These are phyloP conservation scores for human DNA, from an alignment of 2,113 vertebrate species.

Conservation along the genomic window DNA sequence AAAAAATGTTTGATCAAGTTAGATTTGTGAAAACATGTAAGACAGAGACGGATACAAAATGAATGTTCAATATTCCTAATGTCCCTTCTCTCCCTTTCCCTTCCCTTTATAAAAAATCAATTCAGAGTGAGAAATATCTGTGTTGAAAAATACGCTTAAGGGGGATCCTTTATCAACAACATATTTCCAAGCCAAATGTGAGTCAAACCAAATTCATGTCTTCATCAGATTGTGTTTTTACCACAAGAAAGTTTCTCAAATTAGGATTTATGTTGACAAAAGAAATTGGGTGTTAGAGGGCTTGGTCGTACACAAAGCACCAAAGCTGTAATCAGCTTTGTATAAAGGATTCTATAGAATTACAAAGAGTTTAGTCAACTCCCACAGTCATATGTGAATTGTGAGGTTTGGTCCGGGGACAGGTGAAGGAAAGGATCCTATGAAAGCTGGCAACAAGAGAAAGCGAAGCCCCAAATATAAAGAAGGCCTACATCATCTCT, in stretches of 20 bases:
- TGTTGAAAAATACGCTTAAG: neutral
- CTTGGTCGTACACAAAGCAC: neutral
- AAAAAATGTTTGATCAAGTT: neutral
- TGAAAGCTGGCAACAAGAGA: neutral
- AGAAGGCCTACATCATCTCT: neutral
- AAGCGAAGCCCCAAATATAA: neutral
- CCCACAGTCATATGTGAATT: neutral
- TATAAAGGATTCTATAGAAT: neutral
- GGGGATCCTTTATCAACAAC: neutral
- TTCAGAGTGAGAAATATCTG: conserved; percentile 26
- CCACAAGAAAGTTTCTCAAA: neutral
- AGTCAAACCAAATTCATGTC: conserved; percentile 18
- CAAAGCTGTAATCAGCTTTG: neutral
- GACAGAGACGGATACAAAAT: neutral
- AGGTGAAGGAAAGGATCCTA: neutral
- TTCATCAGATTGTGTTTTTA: neutral
- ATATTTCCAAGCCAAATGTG: neutral
- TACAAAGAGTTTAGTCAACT: neutral
- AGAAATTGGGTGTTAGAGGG: neutral
- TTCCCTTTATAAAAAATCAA: conserved; percentile 2
- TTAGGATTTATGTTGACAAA: neutral
- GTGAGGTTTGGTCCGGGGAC: neutral
- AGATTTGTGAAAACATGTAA: neutral
- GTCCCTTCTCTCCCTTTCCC: neutral
- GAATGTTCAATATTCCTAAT: neutral